Base-by-base conservation (phyloP, 2,888 invertebrate genomes). In the Ochlodes sylvanus region DNA sequence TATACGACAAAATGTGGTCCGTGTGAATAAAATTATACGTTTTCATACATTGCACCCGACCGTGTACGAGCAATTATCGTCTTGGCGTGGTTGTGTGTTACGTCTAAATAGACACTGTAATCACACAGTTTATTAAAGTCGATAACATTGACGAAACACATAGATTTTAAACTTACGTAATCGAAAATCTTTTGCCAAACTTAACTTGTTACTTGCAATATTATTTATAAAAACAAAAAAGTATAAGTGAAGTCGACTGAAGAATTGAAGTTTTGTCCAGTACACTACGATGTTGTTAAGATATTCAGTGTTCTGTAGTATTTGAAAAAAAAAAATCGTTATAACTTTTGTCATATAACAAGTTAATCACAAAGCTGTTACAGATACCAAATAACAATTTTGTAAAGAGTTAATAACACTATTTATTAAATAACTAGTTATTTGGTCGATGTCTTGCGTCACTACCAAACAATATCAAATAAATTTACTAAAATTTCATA, bases 61-160 rank as follows among this genome's bases (percentile, higher is more conserved):
- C 5, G 2, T 5, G 27, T 27, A 27, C 27, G 3, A 27, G 27
- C 5, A 27, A 5, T 27, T 27, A 27, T 27, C 27, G 27, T 27
- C 27, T 27, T 27, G 27, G 5, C 27, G 27, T 27, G 27, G n/a
- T 27, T 27, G 27, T 27, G 5, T 5, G 27, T 27, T 27, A 27
- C 27, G 27, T 27, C 3, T 27, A 5, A 27, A 27, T 38, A 38
- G 3, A 2, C 38, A 12, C 19, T 12, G 15, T 66, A 66, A 66
- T 66, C 66, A 52, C 50, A 56, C 38, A 60, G 42, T 60, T 57
- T 52, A 66, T 15, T 57, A 34, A 52, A 65, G 52, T 32, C 52
- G 17, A 21, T 42, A 66, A 58, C 47, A 15, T 57, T 19, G 14
- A 57, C 38, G 12, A 52, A n/a, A 15, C n/a, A 17, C n/a, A 14